phyloP scores from a whole-genome alignment of 1,140 invertebrate genomes.

The Diprion similis region DNA sequence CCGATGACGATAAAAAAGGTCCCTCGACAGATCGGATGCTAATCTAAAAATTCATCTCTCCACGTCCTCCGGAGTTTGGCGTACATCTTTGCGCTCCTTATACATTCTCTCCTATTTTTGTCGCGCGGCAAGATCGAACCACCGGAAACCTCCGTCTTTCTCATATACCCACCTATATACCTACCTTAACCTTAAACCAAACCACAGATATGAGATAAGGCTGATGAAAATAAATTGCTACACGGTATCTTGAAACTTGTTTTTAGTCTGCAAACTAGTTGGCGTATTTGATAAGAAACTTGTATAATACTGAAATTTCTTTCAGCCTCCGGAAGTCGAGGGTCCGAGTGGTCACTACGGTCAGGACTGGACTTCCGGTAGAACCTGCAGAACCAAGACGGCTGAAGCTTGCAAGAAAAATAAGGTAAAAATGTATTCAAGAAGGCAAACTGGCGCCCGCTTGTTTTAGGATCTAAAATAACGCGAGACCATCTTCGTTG shows the following conservation, averaged over 20 bases:
- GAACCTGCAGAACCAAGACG: no score
- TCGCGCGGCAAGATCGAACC: background rate
- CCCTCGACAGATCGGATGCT: background rate
- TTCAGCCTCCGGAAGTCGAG: background rate
- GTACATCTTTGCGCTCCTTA: background rate
- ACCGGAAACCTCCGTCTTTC: background rate
- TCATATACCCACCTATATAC: background rate
- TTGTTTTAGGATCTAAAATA: no score
- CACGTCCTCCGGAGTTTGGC: background rate
- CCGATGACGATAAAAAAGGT: background rate
- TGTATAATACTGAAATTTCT: background rate
- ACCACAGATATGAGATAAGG: background rate
- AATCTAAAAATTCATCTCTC: background rate
- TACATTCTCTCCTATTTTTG: no score
- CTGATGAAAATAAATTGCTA: background rate
- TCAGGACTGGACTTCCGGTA: background rate
- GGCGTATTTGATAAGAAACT: background rate
- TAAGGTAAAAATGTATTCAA: background rate
- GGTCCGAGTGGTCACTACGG: background rate
- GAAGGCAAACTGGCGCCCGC: background rate
- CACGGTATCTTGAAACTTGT: background rate
- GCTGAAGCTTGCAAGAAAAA: no score
- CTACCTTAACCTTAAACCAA: background rate
- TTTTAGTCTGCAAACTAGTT: background rate
- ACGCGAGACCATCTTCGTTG: background rate